Evolutionary conservation across 2,113 vertebrate species (phyloP).

Genomic region (Craseonycteris thonglongyai): DNA sequence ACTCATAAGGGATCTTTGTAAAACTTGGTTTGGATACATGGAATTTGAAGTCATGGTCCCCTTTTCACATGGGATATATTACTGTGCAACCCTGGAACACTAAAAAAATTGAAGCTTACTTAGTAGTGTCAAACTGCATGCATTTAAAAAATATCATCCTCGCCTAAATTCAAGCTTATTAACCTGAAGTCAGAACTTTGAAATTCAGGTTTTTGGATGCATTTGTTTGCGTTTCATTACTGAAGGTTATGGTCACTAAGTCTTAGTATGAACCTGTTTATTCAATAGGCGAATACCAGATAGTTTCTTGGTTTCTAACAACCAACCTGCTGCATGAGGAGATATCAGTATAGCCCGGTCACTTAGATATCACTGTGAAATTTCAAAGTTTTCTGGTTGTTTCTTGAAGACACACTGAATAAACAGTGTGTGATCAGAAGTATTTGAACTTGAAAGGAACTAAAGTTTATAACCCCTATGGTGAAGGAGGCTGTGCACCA

Average conservation of each 20-base stretch:
- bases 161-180: background rate
- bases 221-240: background rate
- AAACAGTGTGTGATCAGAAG: background rate
- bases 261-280: background rate
- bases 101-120: background rate
- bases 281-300: background rate
- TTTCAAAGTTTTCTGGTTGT: background rate
- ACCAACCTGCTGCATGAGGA: background rate
- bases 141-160: conserved; percentile 5
- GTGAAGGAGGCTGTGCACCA: background rate
- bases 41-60: background rate
- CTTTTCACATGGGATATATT: background rate
- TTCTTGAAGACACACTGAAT: background rate
- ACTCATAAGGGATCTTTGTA: background rate
- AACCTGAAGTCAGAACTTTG: conserved; percentile 19
- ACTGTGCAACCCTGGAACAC: background rate
- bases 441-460: conserved; percentile 10
- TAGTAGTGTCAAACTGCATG: background rate
- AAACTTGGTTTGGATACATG: background rate
- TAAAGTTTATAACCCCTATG: background rate
- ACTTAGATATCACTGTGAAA: background rate
- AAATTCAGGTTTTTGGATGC: conserved; percentile 5
- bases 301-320: background rate
- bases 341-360: background rate
- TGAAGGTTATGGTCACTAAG: background rate